Evolutionary conservation across 2,113 vertebrate species (phyloP), one percentile per base, ranked within the genome.

Genomic region (Maccullochella peelii): DNA sequence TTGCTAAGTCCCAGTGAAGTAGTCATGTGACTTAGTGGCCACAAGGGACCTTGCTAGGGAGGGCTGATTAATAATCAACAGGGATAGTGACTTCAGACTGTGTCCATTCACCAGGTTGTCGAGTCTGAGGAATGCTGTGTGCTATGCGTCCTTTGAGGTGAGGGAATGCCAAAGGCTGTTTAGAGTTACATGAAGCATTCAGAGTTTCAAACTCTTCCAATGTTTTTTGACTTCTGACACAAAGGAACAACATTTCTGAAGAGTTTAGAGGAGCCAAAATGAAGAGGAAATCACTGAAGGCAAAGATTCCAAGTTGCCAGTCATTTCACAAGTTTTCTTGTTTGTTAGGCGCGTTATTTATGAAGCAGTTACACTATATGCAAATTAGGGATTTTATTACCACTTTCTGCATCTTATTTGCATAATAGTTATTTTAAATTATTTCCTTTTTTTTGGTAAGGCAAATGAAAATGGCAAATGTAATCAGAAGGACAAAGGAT

Each of bases 61-160:
- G 76, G 57, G 72, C 88, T 91, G 73, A 89, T 85, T 88, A 88
- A 86, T 77, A 91, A 82, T 68, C 77, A 88, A 23, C 68, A 57
- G 84, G 84, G 77, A 89, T 69, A 65, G 77, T 79, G 87, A 80
- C 84, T 81, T 90, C 77, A 88, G 79, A 88, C 83, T 74, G 72
- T 30, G 79, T 70, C 84, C 84, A 88, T 92, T 93, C 92, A 90
- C 77, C 79, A 70, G 61, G 88, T 86, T 87, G 90, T 89, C 42
- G 65, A 21, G 88, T 91, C 68, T 44, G 77, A 90, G 80, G 91
- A 94, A 91, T 89, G 86, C 65, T 61, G 86, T 79, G 85, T 80
- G 61, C 76, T 80, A 42, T n/a, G 10, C 67, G 36, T 82, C 38
- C 33, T 58, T n/a, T 75, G 57, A 73, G 52, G 18, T 42, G 27